Percentiles rank a stretch among this genome's conserved stretches.
These are phyloP conservation scores for Rhinichthys osculus DNA, from an alignment of 2,797 vertebrate species.

Conservation along the genomic window DNA sequence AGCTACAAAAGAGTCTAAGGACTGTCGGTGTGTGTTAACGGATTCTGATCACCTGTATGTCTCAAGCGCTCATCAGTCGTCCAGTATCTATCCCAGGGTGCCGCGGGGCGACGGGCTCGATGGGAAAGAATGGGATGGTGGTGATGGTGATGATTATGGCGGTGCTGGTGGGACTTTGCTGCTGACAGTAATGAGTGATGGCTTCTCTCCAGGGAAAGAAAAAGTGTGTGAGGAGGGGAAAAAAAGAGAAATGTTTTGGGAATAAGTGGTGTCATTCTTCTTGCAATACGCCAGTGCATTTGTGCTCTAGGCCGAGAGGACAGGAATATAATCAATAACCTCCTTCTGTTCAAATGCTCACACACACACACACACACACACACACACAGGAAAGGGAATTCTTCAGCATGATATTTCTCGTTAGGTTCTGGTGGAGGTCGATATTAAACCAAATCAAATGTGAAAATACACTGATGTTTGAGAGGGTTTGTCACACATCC, in stretches of 20 bases:
- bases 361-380: neutral
- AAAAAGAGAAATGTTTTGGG: conserved; percentile 27
- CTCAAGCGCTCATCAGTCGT: conserved; percentile 12
- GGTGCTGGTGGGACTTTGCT: conserved; percentile 30
- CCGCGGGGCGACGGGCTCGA: conserved; percentile 12
- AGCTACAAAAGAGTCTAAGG: neutral
- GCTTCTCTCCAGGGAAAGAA: conserved; percentile 50
- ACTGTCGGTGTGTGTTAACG: neutral
- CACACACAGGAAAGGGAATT: neutral
- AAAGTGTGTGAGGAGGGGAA: neutral
- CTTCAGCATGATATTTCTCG: neutral
- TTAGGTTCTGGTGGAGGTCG: neutral
- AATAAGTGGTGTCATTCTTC: conserved; percentile 50
- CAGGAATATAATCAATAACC: conserved; percentile 49
- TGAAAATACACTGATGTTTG: neutral
- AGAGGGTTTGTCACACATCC: neutral
- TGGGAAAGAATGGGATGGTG: conserved; percentile 26
- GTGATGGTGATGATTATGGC: conserved; percentile 35
- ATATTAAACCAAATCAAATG: conserved; percentile 15
- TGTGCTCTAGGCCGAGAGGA: conserved; percentile 33
- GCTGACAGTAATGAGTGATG: conserved; percentile 55
- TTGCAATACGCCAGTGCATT: conserved; percentile 30
- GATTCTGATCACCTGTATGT: conserved; percentile 21
- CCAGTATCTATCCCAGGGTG: conserved; percentile 35
- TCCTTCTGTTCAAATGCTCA: neutral